Conservation (phyloP, 2,888 invertebrate species). For the Pyrrhosoma nymphula region DNA sequence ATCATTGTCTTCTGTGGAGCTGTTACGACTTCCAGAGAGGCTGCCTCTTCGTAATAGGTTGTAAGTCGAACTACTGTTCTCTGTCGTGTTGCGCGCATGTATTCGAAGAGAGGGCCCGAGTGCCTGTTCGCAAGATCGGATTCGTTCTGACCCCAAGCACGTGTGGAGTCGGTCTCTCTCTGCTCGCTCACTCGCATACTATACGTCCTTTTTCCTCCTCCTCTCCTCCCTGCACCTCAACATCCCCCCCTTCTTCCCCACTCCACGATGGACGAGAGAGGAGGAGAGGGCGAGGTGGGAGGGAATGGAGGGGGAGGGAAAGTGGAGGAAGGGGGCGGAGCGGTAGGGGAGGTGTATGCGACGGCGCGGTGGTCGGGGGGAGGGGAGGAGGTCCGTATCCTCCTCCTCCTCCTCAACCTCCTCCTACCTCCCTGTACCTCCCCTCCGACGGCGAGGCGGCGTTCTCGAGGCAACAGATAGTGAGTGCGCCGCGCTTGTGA, state of each 20-base stretch:
- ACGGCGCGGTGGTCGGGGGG: not conserved
- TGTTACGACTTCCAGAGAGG: not conserved
- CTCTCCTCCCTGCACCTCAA: not conserved
- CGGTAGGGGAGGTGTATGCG: not conserved
- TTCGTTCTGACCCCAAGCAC: slow-evolving; percentile 22
- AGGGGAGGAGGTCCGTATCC: not conserved
- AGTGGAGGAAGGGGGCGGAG: not conserved
- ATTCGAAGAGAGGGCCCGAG: not conserved
- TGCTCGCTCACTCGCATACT: not conserved
- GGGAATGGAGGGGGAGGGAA: not conserved
- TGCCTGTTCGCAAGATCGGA: slow-evolving; percentile 22
- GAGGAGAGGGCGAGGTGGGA: not conserved
- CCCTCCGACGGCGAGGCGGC: not conserved
- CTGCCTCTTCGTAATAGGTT: not conserved
- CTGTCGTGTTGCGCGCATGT: too few relatives aligned
- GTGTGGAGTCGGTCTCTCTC: slow-evolving; percentile 19
- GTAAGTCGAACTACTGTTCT: too few relatives aligned
- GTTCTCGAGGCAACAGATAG: slow-evolving; percentile 30
- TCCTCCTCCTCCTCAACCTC: not conserved
- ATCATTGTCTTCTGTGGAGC: too few relatives aligned
- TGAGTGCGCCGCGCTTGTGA: slow-evolving; percentile 15
- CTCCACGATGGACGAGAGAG: not conserved
- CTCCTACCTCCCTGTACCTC: not conserved
- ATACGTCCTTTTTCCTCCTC: not conserved
- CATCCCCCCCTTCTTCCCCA: not conserved